Evolutionary conservation across 2,888 invertebrate species (phyloP), one percentile per base, ranked within the genome.

Genomic region (Augochlorella aurata): DNA sequence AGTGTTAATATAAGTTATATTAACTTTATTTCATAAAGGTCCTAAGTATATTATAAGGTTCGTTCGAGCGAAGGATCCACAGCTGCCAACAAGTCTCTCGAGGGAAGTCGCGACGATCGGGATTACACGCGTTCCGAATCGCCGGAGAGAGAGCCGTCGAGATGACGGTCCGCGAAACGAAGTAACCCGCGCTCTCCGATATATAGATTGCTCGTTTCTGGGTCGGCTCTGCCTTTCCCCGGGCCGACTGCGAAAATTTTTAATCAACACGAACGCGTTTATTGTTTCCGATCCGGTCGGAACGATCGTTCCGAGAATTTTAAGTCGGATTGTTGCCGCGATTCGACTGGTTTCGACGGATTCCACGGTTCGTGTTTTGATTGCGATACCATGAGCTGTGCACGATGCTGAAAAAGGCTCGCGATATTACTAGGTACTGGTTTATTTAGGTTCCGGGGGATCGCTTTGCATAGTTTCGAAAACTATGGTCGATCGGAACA

Each of bases 191-290:
- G 9, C 61, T 14, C n/a, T n/a, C 29, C 29, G 24, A 24, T 24
- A 38, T 61, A 61, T 61, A 29, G 29, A 61, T 61, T 61, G 24
- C 9, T 61, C 29, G 61, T 61, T 29, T 61, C 61, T 61, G 29
- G 29, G 61, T 61, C 61, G 61, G 18, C 18, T 8, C 29, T 58
- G 2, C 38, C 24, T 58, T 24, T 14, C 29, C 61, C 8, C 29
- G 61, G 18, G 18, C 8, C 29, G 29, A 18, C 9, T 14, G 29
- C 61, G 61, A 61, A 61, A 61, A 61, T 61, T 61, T 61, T 65
- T 65, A 44, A 18, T 65, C 65, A 65, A 38, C 65, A 18, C 38
- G 38, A 14, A 29, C 18, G 29, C 16, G 61, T 61, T 61, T 61
- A 61, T 61, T 61, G 29, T 24, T 61, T 29, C 61, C 0, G 61